Conservation (phyloP, 53 echinoderm and acorn worm genomes). For the Echinometra lucunter region DNA sequence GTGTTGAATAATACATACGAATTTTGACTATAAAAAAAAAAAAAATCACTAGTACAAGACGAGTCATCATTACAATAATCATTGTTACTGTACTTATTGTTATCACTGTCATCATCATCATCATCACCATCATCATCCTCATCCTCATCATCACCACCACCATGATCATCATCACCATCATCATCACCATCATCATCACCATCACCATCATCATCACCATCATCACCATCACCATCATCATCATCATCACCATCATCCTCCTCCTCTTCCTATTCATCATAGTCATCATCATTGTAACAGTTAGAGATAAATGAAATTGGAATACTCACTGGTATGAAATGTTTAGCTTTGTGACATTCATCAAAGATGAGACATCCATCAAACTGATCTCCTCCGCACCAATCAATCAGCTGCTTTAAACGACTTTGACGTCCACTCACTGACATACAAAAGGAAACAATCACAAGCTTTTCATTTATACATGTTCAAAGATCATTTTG, state of each 20-base stretch:
- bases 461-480: background rate
- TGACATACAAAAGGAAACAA: background rate
- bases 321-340: constrained; percentile 86
- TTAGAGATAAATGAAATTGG: background rate
- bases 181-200: constrained; percentile 35
- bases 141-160: constrained; percentile 17
- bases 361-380: constrained; percentile 95
- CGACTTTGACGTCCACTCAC: constrained; percentile 81
- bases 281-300: background rate
- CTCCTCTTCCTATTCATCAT: background rate
- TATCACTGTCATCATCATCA: background rate
- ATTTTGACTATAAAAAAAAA: no score
- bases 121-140: background rate
- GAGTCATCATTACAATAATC: background rate
- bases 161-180: constrained; percentile 23
- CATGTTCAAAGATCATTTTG: no score
- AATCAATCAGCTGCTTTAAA: constrained; percentile 88
- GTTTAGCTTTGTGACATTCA: constrained; percentile 96
- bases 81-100: background rate
- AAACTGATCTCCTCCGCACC: constrained; percentile 91
- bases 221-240: constrained; percentile 35
- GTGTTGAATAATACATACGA: no score
- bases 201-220: constrained; percentile 56
- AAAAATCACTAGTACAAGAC: background rate
- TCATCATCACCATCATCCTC: background rate